Evolutionary conservation across 2,888 invertebrate genomes (phyloP).

Genomic region (Polyploca ridens): DNA sequence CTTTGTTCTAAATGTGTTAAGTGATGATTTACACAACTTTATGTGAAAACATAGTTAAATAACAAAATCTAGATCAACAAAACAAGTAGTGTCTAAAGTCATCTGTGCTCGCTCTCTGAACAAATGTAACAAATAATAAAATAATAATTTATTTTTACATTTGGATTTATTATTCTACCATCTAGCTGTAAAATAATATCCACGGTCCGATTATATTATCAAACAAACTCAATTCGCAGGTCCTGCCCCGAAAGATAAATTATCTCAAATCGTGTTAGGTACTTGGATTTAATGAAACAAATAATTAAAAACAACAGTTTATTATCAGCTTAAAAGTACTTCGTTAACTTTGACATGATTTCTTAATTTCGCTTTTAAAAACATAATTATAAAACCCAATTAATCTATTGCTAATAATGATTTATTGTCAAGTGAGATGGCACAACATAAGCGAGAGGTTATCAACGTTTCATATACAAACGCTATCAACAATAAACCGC

Average conservation of each 20-base stretch:
- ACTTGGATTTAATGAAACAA: slow-evolving; percentile 34
- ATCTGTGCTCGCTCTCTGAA: no score
- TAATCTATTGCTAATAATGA: slow-evolving; percentile 20
- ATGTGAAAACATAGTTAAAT: neutral
- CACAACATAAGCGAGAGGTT: slow-evolving; percentile 36
- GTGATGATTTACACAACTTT: no score
- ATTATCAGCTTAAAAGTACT: slow-evolving; percentile 43
- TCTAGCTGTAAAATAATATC: slow-evolving; percentile 9
- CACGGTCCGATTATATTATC: neutral
- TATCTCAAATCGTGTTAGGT: neutral
- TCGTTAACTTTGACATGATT: slow-evolving; percentile 15
- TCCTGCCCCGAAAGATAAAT: slow-evolving; percentile 30
- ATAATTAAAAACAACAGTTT: slow-evolving; percentile 41
- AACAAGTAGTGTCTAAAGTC: neutral
- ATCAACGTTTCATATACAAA: slow-evolving; percentile 23
- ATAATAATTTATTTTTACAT: slow-evolving; percentile 1
- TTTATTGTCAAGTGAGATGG: slow-evolving; percentile 52
- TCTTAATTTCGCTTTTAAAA: slow-evolving; percentile 28
- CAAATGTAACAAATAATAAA: slow-evolving; percentile 10
- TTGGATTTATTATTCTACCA: neutral
- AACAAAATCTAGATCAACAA: neutral
- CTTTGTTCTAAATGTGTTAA: slow-evolving; percentile 47
- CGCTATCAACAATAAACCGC: slow-evolving; percentile 22
- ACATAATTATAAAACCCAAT: slow-evolving; percentile 21
- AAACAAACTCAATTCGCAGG: slow-evolving; percentile 38